Conservation (phyloP, 2,888 invertebrate genomes). For the Aleiodes testaceus region DNA sequence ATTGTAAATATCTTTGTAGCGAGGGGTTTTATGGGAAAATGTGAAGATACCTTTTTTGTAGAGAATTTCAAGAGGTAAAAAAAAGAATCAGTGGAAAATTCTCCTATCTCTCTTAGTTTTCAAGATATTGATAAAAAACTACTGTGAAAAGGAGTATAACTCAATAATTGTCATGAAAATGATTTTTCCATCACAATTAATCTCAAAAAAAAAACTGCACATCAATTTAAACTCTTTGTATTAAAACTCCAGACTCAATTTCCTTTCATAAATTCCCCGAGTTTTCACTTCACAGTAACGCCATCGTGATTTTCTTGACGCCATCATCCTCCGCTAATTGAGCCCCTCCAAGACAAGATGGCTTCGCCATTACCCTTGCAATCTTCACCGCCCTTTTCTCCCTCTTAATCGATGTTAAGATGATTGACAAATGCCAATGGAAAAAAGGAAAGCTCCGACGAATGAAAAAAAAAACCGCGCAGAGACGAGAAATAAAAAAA, state of each 20-base stretch:
- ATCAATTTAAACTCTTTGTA: neutral
- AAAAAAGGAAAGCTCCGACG: neutral
- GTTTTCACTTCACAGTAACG: constrained; percentile 4
- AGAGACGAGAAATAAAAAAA: neutral
- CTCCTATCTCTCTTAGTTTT: too few relatives aligned
- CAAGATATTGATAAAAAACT: too few relatives aligned
- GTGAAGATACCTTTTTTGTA: too few relatives aligned
- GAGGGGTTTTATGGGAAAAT: too few relatives aligned
- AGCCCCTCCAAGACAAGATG: constrained; percentile 67
- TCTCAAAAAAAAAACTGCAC: neutral
- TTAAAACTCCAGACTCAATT: constrained; percentile 15
- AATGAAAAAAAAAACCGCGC: neutral
- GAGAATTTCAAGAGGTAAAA: too few relatives aligned
- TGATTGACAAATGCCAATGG: constrained; percentile 13
- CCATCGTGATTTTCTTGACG: constrained; percentile 46
- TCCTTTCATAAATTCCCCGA: constrained; percentile 1
- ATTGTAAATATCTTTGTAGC: too few relatives aligned
- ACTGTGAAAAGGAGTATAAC: too few relatives aligned
- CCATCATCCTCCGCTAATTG: constrained; percentile 67
- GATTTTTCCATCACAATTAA: neutral
- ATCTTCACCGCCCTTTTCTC: constrained; percentile 55
- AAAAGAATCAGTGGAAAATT: too few relatives aligned
- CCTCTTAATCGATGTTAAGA: constrained; percentile 2
- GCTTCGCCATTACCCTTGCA: constrained; percentile 71
- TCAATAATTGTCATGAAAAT: neutral